Evolutionary conservation across 2,888 invertebrate genomes (phyloP).

Genomic region (Monochamus alternatus): DNA sequence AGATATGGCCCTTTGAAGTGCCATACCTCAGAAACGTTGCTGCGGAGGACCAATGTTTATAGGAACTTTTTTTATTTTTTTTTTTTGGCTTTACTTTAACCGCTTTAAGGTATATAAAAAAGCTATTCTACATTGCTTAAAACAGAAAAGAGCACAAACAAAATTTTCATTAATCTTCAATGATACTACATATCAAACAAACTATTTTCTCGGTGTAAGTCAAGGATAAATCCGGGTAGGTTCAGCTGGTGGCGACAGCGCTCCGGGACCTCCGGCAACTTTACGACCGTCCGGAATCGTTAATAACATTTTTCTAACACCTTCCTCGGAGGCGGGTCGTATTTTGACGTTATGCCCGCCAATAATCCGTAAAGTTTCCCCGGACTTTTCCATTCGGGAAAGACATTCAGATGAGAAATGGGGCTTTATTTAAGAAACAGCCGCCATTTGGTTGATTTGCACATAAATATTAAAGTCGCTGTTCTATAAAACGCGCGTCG

Average conservation of each 20-base stretch:
- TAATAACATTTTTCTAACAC: conserved; percentile 42
- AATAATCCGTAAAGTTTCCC: conserved; percentile 41
- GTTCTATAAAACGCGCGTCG: conserved; percentile 22
- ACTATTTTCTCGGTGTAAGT: not conserved
- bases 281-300: conserved; percentile 37
- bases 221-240: conserved; percentile 45
- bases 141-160: too few species aligned
- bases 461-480: conserved; percentile 49
- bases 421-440: conserved; percentile 52
- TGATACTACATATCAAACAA: not conserved
- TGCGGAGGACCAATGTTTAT: too few species aligned
- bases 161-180: too few species aligned
- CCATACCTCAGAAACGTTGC: too few species aligned
- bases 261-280: conserved; percentile 33
- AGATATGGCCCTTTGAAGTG: too few species aligned
- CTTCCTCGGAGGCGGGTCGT: conserved; percentile 23
- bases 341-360: conserved; percentile 39
- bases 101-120: too few species aligned
- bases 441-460: conserved; percentile 47
- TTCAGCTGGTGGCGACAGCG: conserved; percentile 33
- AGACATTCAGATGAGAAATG: conserved; percentile 50
- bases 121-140: too few species aligned
- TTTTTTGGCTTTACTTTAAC: too few species aligned
- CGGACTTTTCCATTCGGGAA: conserved; percentile 40
- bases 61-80: too few species aligned